A percentile compares a stretch with the other conserved stretches of the same genome.
Conservation (phyloP, 2,113 vertebrate species). For the Stomatorhinus ivindoensis region DNA sequence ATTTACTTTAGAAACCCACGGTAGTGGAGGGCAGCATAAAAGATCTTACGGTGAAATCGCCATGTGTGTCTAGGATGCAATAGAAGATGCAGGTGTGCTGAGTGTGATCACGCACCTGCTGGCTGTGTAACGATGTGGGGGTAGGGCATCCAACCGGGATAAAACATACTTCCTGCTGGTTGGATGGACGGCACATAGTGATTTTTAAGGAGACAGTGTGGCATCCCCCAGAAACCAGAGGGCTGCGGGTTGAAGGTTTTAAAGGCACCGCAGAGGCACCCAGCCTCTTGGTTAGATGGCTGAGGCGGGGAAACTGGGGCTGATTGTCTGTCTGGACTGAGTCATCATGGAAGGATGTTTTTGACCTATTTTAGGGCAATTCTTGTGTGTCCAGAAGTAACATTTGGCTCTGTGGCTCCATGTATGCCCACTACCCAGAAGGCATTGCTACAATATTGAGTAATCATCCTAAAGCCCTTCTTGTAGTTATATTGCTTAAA, state of each 20-base stretch:
- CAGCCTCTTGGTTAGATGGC: background rate
- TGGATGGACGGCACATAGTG: background rate
- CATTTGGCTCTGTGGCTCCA: background rate
- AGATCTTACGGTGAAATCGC: background rate
- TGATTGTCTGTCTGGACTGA: background rate
- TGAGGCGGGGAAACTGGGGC: background rate
- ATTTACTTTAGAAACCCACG: background rate
- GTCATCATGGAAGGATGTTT: background rate
- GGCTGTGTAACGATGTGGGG: background rate
- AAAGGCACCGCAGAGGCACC: background rate
- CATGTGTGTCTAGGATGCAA: background rate
- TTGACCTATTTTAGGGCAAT: background rate
- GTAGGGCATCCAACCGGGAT: background rate
- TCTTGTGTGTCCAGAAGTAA: constrained; percentile 6
- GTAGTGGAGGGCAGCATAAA: background rate
- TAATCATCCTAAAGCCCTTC: background rate
- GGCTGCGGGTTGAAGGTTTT: background rate
- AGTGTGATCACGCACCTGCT: background rate
- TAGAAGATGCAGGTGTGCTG: background rate
- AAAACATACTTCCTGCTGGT: background rate
- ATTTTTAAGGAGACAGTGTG: background rate
- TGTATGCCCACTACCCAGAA: background rate
- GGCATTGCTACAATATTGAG: background rate
- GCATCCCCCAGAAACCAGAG: background rate
- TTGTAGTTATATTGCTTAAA: background rate